Base-by-base conservation (phyloP, 2,113 vertebrate species). In the Tenebrosternarchus preto region DNA sequence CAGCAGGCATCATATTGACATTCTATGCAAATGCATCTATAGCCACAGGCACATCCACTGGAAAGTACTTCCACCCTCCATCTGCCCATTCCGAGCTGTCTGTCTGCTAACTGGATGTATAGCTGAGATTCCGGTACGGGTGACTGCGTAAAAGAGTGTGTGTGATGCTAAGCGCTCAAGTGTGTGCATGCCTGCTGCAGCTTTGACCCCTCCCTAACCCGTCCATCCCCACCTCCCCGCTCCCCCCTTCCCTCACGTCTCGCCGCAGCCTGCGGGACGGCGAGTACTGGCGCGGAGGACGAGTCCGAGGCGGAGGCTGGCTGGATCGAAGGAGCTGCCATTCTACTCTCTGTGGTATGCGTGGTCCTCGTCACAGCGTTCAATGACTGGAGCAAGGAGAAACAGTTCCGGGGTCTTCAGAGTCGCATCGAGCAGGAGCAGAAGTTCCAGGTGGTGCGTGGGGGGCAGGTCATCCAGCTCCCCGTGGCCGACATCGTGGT, bases 311-410 rank as follows among this genome's bases (percentile, higher is more conserved):
- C 96, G 0, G 96, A 99, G 84, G 96, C 98, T 0, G 98, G 98
- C 73, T 99, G 98, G 98, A 99, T 99, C 2, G 98, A 99, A 89
- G 98, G 98, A 0, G 98, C 96, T 0, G 98, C 98, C 87, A 99
- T 99, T 86, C 91, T 99, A 0, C 93, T 99, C 55, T 99, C 98
- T 0, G 98, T 99, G 88, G 95, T 96, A 87, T 99, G 98, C 4
- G 98, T 99, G 33, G 98, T 99, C 29, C 91, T 99, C 22, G 98
- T 99, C 88, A 99, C 98, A 0, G 98, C 98, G 86, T 99, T 99
- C 90, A 99, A 99, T 33, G 98, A 99, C 90, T 99, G 98, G 98
- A 98, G 97, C 87, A 99, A 99, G 85, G 98, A 99, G 91, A 99
- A 99, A 81, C 98, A 99, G 91, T 99, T 99, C 81, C 93, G 98